A percentile compares a stretch with the other conserved stretches of the same genome.
phyloP scores from a whole-genome alignment of 2,888 invertebrate species.

The Clusia tigrina region DNA sequence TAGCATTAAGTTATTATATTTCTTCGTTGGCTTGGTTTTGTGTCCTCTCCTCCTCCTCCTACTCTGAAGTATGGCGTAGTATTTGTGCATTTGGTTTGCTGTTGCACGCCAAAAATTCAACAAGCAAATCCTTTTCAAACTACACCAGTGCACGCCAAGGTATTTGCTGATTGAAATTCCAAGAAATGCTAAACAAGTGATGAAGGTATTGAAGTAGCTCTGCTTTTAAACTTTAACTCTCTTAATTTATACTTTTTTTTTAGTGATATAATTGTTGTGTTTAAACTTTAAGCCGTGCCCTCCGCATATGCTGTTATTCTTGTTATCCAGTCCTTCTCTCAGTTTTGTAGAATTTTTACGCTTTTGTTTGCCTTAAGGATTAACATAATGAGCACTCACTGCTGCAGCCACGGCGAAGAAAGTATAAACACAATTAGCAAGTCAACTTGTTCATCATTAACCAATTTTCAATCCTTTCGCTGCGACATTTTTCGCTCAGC shows the following conservation, averaged over 20 bases:
- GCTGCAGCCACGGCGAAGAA: neutral
- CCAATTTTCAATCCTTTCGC: conserved; percentile 39
- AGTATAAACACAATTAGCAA: conserved; percentile 44
- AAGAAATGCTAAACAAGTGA: too few species aligned
- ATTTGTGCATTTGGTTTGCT: neutral
- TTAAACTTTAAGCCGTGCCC: neutral
- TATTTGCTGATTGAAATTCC: conserved; percentile 12
- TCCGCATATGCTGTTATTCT: neutral
- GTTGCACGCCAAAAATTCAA: conserved; percentile 10
- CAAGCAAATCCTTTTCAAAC: conserved; percentile 15
- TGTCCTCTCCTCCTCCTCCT: neutral
- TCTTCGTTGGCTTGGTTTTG: neutral
- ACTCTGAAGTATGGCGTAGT: neutral
- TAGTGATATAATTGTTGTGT: neutral
- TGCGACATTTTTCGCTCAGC: neutral
- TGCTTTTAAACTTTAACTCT: too few species aligned
- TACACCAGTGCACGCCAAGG: conserved; percentile 11
- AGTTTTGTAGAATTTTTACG: neutral
- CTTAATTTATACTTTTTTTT: conserved; percentile 4
- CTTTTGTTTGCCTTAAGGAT: conserved; percentile 44
- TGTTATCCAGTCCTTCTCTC: neutral
- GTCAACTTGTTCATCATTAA: conserved; percentile 57
- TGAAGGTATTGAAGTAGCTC: too few species aligned
- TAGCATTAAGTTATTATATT: conserved; percentile 20
- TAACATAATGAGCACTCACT: conserved; percentile 38